Evolutionary conservation across 2,113 vertebrate species (phyloP).

Genomic region (Pholis gunnellus): DNA sequence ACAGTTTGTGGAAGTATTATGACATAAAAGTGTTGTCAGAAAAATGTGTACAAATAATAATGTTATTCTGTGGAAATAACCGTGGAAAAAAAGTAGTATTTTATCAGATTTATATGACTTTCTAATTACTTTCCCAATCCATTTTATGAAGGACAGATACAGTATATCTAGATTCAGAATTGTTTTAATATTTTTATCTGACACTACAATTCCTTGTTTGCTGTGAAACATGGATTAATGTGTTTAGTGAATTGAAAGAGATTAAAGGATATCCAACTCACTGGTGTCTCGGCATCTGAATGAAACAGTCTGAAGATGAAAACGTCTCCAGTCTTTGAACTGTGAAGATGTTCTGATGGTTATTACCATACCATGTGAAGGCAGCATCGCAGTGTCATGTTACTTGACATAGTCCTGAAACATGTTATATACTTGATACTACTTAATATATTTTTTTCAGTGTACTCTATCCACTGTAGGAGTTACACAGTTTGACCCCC

Average conservation of each 20-base stretch:
- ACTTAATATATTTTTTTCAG: neutral
- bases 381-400: neutral
- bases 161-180: neutral
- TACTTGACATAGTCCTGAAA: neutral
- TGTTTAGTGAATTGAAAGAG: neutral
- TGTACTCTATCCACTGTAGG: constrained; percentile 22
- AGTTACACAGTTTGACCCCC: constrained; percentile 41
- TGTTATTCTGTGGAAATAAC: neutral
- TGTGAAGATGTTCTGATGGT: constrained; percentile 5
- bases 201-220: constrained; percentile 7
- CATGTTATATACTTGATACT: neutral
- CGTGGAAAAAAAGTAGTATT: neutral
- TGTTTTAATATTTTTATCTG: neutral
- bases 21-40: neutral
- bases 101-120: neutral
- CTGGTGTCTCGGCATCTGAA: neutral
- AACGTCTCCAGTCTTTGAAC: neutral
- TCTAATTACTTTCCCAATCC: neutral
- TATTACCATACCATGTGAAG: neutral
- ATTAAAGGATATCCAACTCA: neutral
- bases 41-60: too few relatives aligned
- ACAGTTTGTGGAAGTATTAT: neutral
- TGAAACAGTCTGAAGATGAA: neutral
- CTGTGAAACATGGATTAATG: neutral
- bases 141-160: neutral